These are phyloP conservation scores for Mallotus villosus DNA, from an alignment of 2,797 vertebrate species.

Conservation along the genomic window DNA sequence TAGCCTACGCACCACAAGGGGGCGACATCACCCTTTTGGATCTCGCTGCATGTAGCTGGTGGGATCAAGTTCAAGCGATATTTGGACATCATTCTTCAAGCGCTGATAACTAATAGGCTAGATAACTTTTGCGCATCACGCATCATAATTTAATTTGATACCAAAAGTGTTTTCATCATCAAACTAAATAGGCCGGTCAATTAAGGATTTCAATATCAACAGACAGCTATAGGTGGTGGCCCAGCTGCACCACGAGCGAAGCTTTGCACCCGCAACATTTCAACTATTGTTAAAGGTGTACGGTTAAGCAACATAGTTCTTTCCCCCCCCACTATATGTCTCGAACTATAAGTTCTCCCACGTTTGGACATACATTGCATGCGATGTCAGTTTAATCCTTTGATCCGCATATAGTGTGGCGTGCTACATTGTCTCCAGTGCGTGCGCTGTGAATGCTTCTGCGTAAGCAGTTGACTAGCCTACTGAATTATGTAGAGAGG, in stretches of 20 bases:
- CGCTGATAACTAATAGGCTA: background rate
- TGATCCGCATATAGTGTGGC: conserved; percentile 27
- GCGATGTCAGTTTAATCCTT: background rate
- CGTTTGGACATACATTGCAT: background rate
- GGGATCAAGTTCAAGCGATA: background rate
- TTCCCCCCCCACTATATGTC: background rate
- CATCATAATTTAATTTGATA: background rate
- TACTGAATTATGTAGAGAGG: conserved; percentile 61
- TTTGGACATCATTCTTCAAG: background rate
- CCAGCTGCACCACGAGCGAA: background rate
- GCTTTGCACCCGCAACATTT: background rate
- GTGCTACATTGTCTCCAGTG: conserved; percentile 1
- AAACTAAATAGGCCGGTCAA: background rate
- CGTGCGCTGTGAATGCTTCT: conserved; percentile 5
- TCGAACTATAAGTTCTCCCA: background rate
- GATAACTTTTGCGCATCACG: background rate
- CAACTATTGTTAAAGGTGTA: background rate
- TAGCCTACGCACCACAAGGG: conserved; percentile 13
- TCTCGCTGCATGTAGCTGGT: background rate
- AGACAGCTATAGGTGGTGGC: background rate
- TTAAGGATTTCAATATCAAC: background rate
- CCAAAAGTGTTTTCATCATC: background rate
- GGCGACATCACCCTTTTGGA: conserved; percentile 18
- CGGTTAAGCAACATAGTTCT: background rate
- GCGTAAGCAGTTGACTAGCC: conserved; percentile 17